Percentiles rank a stretch among this genome's conserved stretches.
Evolutionary conservation across 2,113 vertebrate genomes (phyloP).

Genomic region (Mesoclemmys tuberculata): DNA sequence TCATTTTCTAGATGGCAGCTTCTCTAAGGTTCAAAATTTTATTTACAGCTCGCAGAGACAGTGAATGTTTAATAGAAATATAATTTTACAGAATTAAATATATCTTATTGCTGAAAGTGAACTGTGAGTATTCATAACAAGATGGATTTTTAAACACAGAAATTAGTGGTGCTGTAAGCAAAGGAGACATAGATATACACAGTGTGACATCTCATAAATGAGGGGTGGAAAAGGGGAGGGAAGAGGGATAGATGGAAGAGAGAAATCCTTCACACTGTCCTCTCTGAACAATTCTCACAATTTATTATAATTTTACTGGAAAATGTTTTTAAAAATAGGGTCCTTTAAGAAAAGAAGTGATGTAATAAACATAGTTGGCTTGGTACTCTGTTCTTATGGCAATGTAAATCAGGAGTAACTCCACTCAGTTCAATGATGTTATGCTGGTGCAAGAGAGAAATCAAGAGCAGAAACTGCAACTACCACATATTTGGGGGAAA

Average conservation of each 20-base stretch:
- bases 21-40: background rate
- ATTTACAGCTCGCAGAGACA: background rate
- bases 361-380: background rate
- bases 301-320: background rate
- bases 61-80: slow-evolving; percentile 18
- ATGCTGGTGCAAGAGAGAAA: background rate
- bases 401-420: background rate
- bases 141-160: background rate
- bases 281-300: background rate
- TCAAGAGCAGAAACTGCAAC: background rate
- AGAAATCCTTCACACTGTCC: background rate
- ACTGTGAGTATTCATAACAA: background rate
- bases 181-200: rapidly evolving
- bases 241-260: background rate
- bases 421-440: background rate
- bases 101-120: background rate
- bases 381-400: background rate
- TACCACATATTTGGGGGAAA: background rate
- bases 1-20: background rate
- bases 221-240: background rate
- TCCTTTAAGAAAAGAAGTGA: background rate
- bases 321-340: background rate
- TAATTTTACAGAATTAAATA: background rate
- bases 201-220: background rate
- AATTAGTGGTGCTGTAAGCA: background rate